Evolutionary conservation across 2,797 vertebrate species (phyloP).

Genomic region (Betta splendens): DNA sequence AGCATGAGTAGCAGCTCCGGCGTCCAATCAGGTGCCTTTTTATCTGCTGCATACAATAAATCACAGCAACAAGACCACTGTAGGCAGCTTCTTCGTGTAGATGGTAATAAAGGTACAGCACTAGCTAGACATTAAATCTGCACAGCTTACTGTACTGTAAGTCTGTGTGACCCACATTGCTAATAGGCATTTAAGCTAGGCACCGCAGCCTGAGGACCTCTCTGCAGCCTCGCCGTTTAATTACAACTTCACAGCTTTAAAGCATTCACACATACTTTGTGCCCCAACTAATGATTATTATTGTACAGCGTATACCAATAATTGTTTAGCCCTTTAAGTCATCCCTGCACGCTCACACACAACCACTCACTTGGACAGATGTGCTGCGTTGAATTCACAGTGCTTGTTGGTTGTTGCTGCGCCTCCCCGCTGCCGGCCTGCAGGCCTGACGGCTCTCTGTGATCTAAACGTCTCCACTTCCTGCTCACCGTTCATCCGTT

Average conservation of each 20-base stretch:
- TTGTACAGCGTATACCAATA: background rate
- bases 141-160: constrained; percentile 33
- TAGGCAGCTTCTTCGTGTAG: background rate
- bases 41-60: constrained; percentile 19
- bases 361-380: constrained; percentile 4
- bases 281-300: background rate
- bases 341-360: background rate
- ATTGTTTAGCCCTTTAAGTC: background rate
- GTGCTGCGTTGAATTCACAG: background rate
- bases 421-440: too few species aligned
- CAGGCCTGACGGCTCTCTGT: constrained; percentile 34
- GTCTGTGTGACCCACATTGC: constrained; percentile 45
- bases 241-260: background rate
- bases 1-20: constrained; percentile 54
- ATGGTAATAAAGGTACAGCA: constrained; percentile 1
- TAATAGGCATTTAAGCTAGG: constrained; percentile 42
- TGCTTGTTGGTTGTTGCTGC: too few species aligned
- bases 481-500: constrained; percentile 67
- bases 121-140: constrained; percentile 29
- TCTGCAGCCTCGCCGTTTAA: constrained; percentile 18
- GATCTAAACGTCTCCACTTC: constrained; percentile 72
- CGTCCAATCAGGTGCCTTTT: constrained; percentile 60
- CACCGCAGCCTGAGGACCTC: constrained; percentile 26
- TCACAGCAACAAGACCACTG: background rate
- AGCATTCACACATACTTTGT: constrained; percentile 9